Conservation (phyloP, 1,140 invertebrate species). For the Rhopalosiphum maidis region DNA sequence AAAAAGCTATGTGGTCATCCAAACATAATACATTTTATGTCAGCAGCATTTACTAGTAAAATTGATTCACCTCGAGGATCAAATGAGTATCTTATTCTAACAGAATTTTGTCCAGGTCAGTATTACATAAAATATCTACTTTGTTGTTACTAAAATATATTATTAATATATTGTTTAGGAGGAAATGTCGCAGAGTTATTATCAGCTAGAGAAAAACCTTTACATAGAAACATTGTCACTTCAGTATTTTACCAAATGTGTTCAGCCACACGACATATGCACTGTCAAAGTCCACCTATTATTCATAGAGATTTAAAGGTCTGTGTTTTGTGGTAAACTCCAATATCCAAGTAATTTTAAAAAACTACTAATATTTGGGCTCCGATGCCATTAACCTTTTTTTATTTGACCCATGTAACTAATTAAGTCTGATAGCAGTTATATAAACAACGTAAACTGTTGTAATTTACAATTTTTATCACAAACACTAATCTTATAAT, state of each 20-base stretch:
- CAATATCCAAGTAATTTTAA: not conserved
- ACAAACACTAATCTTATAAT: not conserved
- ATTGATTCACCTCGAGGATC: slow-evolving; percentile 72
- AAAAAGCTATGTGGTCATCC: slow-evolving; percentile 79
- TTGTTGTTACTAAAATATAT: slow-evolving; percentile 25
- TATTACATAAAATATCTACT: not conserved
- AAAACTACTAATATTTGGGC: not conserved
- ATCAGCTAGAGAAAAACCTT: slow-evolving; percentile 69
- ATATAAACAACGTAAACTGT: not conserved
- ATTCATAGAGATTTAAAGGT: slow-evolving; percentile 93
- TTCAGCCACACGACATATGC: slow-evolving; percentile 90
- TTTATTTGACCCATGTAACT: not conserved
- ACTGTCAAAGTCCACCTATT: slow-evolving; percentile 85
- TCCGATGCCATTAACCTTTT: not conserved
- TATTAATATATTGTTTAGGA: slow-evolving; percentile 64
- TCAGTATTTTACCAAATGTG: slow-evolving; percentile 92
- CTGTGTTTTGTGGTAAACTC: not conserved
- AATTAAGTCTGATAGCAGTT: not conserved
- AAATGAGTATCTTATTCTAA: slow-evolving; percentile 75
- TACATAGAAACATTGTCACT: slow-evolving; percentile 79
- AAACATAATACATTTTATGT: slow-evolving; percentile 82
- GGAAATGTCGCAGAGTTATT: slow-evolving; percentile 84
- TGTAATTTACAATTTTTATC: not conserved
- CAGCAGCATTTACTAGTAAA: slow-evolving; percentile 77
- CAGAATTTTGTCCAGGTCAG: slow-evolving; percentile 73